Percentiles rank a stretch among this genome's conserved stretches.
Conservation (phyloP, 2,113 vertebrate species). For the Vanacampus margaritifer region DNA sequence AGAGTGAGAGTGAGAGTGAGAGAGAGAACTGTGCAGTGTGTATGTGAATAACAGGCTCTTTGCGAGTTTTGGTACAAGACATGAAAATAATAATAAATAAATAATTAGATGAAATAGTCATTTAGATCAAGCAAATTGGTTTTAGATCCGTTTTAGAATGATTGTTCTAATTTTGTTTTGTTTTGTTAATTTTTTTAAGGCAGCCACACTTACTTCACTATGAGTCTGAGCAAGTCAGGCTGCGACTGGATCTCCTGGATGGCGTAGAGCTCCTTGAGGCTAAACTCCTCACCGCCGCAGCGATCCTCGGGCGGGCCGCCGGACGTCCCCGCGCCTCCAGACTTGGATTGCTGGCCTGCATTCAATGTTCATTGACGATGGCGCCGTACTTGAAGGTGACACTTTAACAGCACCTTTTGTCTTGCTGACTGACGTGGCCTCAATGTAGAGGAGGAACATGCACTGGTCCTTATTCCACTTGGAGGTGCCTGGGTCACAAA, state of each 20-base stretch:
- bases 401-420: conserved; percentile 78
- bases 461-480: conserved; percentile 93
- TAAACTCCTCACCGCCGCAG: conserved; percentile 81
- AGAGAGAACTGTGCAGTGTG: too few relatives aligned
- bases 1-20: too few relatives aligned
- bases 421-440: conserved; percentile 93
- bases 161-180: too few relatives aligned
- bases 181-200: too few relatives aligned
- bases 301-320: conserved; percentile 66
- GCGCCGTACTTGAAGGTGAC: background rate
- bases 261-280: conserved; percentile 93
- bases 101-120: too few relatives aligned
- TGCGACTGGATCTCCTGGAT: conserved; percentile 96
- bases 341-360: conserved; percentile 52
- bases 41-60: too few relatives aligned
- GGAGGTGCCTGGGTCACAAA: conserved; percentile 69
- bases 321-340: conserved; percentile 64
- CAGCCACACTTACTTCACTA: conserved; percentile 65
- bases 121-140: too few relatives aligned
- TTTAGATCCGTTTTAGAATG: too few relatives aligned
- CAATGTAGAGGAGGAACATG: conserved; percentile 93
- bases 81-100: too few relatives aligned
- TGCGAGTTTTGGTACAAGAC: too few relatives aligned
- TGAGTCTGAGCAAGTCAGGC: conserved; percentile 78
- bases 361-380: background rate